Evolutionary conservation across 2,113 vertebrate genomes (phyloP), one percentile per base, ranked within the genome.

Genomic region (Gorilla gorilla): DNA sequence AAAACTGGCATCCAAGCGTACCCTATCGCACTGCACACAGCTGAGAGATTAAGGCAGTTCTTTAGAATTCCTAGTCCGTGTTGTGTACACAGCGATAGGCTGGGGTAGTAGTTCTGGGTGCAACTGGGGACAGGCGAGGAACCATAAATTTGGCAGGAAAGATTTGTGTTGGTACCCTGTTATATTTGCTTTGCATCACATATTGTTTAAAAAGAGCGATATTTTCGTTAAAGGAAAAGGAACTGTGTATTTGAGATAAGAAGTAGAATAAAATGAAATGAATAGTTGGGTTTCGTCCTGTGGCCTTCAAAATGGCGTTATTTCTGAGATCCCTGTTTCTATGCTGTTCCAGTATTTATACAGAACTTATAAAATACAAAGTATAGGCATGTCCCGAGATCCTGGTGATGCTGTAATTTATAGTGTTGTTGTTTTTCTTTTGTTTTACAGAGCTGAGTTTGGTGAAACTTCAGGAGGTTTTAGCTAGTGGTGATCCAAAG

Each of bases 241-340:
- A 97, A 94, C 97, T 98, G 96, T 97, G 90, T 9, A 14, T 97
- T 97, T 89, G 97, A 98, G 98, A 98, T 98, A 98, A 98, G 98
- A 87, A 93, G 66, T 48, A 94, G 97, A 98, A 97, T 98, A 27
- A 96, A 95, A 61, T 40, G 82, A 93, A 85, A 91, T 27, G 80
- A 52, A 59, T 95, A 92, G 57, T 96, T 98, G 97, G 89, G 82
- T 97, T 97, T 97, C 96, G 85, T 90, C 43, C 88, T 52, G 92
- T 91, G 76, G 32, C 59, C 97, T 61, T 96, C 94, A 95, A 95
- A 96, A 89, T 86, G 92, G 78, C 80, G 35, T 68, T 89, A 4
- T 73, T 92, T 89, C 97, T 90, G 94, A 93, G 94, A 38, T 89
- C 45, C 8, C 13, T 57, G 76, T 85, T 85, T 96, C 90, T 79